Evolutionary conservation across 1,140 invertebrate species (phyloP), one percentile per base, ranked within the genome.

Genomic region (Aricia agestis): DNA sequence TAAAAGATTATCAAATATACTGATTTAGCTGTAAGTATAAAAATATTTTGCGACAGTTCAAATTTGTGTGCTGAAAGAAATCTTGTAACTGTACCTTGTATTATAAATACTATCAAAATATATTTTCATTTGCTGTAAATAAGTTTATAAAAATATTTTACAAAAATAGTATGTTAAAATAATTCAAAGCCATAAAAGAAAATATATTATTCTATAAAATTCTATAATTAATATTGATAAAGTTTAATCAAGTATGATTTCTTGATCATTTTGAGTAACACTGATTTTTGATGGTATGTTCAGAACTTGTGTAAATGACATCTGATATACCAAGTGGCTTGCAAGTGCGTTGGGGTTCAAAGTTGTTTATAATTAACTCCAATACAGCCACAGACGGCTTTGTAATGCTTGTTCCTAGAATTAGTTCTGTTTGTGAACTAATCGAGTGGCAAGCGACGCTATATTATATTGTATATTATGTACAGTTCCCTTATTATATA

Each of bases 281-380:
- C 9, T 36, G 1, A 36, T 36, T 7, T 36, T 7, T 36, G 9
- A 36, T 36, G 36, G 36, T 36, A 36, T 7, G 9, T 36, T 2
- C 5, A 36, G 36, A 6, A 36, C 36, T 36, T 36, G 36, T 36
- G 36, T 36, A 36, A 25, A 6, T 36, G 45, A 52, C 45, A 52
- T 6, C 13, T 52, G 45, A 3, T 13, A 1, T 52, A 52, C 10
- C 13, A 4, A 15, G 45, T 52, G 45, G 45, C 9, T 52, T 13
- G 45, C 45, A 52, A 52, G 45, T 52, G 45, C 45, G 13, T 52
- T 52, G 45, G 10, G 5, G 45, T 52, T 52, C 45, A 52, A 13
- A 52, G 45, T 52, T 52, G 45, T 52, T 52, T 52, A 52, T 52
- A 52, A 52, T 52, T 52, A 52, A 52, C 45, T 52, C 45, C 45